Evolutionary conservation across 2,113 vertebrate genomes (phyloP).

Genomic region (Herpetotheres cachinnans): DNA sequence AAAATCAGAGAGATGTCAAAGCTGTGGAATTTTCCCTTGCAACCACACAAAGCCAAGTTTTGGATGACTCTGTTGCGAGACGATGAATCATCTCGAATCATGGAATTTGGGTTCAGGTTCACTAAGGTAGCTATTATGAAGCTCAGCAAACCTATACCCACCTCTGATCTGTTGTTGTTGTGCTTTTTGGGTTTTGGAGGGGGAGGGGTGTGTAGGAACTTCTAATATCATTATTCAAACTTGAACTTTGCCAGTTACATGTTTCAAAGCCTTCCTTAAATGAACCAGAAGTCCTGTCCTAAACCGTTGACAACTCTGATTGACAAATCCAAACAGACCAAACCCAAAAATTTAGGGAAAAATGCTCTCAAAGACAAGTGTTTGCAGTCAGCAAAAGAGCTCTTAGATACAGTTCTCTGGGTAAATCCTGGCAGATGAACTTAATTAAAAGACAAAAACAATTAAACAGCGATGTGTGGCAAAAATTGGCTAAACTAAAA

Average conservation of each 20-base stretch:
- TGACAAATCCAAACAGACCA: neutral
- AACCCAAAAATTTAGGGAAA: neutral
- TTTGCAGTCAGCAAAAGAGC: neutral
- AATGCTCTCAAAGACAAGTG: neutral
- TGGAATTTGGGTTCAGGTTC: conserved; percentile 7
- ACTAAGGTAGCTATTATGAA: neutral
- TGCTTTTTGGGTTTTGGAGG: neutral
- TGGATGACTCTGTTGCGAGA: neutral
- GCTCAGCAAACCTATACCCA: conserved; percentile 5
- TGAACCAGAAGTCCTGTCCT: neutral
- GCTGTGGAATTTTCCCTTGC: conserved; percentile 54
- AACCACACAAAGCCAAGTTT: conserved; percentile 16
- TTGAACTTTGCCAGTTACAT: neutral
- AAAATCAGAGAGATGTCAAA: conserved; percentile 58
- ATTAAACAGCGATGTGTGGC: conserved; percentile 18
- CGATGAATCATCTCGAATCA: conserved; percentile 10
- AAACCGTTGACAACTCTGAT: neutral
- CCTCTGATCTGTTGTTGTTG: neutral
- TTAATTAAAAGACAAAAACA: conserved; percentile 57
- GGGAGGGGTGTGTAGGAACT: neutral
- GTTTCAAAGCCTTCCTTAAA: neutral
- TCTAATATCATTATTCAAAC: neutral
- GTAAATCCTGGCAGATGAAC: conserved; percentile 36
- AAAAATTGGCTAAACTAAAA: conserved; percentile 38
- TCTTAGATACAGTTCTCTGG: conserved; percentile 14